Evolutionary conservation across 2,888 invertebrate genomes (phyloP).

Genomic region (Erebia palarica): DNA sequence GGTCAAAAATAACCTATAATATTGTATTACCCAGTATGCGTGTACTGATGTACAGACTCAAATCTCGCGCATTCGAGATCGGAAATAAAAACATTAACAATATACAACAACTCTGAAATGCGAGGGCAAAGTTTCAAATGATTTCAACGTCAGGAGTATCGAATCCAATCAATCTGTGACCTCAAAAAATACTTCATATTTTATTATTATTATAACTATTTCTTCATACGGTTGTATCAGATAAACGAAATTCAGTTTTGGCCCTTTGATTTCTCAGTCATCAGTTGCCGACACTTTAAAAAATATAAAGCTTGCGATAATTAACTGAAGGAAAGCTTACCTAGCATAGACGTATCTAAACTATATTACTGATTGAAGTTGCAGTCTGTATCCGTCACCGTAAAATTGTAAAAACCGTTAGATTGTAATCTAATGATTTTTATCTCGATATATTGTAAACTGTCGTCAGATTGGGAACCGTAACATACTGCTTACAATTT

Average conservation of each 20-base stretch:
- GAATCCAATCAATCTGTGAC: slow-evolving; percentile 65
- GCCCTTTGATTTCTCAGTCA: slow-evolving; percentile 77
- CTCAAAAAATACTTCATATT: slow-evolving; percentile 61
- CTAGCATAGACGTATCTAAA: slow-evolving; percentile 80
- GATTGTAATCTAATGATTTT: too few relatives aligned
- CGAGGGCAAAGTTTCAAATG: slow-evolving; percentile 69
- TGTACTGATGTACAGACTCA: slow-evolving; percentile 49
- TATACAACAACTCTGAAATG: slow-evolving; percentile 72
- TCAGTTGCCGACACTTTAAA: slow-evolving; percentile 67
- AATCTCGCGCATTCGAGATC: slow-evolving; percentile 54
- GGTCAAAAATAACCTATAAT: slow-evolving; percentile 68
- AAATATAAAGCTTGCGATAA: slow-evolving; percentile 78
- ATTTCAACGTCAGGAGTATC: slow-evolving; percentile 50
- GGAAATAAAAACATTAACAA: slow-evolving; percentile 59
- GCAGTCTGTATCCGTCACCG: slow-evolving; percentile 81
- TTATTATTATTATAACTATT: slow-evolving; percentile 38
- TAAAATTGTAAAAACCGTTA: too few relatives aligned
- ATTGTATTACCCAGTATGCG: slow-evolving; percentile 51
- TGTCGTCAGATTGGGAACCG: too few relatives aligned
- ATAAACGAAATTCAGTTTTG: slow-evolving; percentile 67
- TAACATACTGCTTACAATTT: too few relatives aligned
- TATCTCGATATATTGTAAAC: too few relatives aligned
- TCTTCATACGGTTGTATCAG: slow-evolving; percentile 47
- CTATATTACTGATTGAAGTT: slow-evolving; percentile 75
- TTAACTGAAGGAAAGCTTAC: slow-evolving; percentile 75